These are phyloP conservation scores for Drymodes brunneopygia DNA, from an alignment of 2,113 vertebrate genomes.

Conservation along the genomic window DNA sequence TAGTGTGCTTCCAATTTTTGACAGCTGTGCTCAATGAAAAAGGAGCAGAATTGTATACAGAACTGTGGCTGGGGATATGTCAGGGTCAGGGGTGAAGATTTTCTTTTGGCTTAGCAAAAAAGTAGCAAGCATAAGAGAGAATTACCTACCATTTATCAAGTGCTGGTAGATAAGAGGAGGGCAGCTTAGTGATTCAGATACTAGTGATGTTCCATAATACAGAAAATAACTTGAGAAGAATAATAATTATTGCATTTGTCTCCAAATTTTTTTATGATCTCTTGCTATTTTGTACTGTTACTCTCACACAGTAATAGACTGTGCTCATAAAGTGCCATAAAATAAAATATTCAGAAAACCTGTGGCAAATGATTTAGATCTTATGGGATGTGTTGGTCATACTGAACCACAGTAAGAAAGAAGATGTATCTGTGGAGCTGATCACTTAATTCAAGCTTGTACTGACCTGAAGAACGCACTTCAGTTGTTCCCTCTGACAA, in stretches of 20 bases:
- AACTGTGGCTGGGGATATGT: background rate
- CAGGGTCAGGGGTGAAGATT: background rate
- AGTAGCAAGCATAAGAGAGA: background rate
- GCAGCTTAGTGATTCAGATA: background rate
- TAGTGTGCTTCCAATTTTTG: slow-evolving; percentile 48
- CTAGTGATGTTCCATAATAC: background rate
- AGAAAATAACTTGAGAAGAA: background rate
- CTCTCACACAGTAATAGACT: background rate
- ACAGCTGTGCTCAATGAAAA: fast-evolving
- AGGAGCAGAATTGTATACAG: background rate
- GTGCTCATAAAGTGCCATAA: background rate
- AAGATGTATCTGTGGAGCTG: background rate
- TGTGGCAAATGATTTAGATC: background rate
- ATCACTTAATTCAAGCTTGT: background rate
- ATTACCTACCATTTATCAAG: background rate
- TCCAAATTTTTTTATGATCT: background rate
- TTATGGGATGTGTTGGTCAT: background rate
- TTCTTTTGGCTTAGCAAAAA: background rate
- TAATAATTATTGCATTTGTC: background rate
- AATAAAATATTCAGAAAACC: background rate
- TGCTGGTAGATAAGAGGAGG: background rate
- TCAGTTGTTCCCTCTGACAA: background rate
- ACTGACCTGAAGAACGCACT: background rate
- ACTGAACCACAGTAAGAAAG: background rate
- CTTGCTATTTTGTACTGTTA: background rate